A percentile compares a stretch with the other conserved stretches of the same genome.
phyloP scores from a whole-genome alignment of 2,888 invertebrate species.

The Thecophora atra region DNA sequence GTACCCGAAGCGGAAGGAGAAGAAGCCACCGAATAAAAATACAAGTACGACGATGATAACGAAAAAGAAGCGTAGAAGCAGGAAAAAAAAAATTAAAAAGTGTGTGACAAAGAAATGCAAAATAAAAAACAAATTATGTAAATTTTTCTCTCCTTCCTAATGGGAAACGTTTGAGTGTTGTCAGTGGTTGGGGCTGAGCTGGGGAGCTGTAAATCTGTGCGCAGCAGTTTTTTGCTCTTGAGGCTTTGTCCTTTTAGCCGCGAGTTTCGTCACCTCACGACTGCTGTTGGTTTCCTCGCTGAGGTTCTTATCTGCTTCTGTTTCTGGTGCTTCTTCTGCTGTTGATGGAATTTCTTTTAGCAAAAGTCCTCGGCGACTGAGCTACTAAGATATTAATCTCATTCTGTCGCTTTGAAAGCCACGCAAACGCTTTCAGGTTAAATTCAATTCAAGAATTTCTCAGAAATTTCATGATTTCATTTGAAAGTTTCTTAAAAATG shows the following conservation, averaged over 20 bases:
- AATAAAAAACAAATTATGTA: slow-evolving; percentile 26
- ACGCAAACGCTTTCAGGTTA: no score
- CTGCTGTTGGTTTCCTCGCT: not conserved
- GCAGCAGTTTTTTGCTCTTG: not conserved
- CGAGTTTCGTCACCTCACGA: slow-evolving; percentile 28
- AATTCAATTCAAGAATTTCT: no score
- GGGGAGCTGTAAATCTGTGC: not conserved
- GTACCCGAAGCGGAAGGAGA: not conserved
- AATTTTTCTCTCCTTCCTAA: slow-evolving; percentile 17
- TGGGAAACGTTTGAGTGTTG: not conserved
- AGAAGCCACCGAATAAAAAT: not conserved
- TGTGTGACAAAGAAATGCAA: not conserved
- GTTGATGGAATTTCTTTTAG: no score
- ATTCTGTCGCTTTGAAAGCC: no score
- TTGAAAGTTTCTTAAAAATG: not conserved
- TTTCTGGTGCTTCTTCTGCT: no score
- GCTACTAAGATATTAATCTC: no score
- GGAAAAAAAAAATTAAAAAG: slow-evolving; percentile 8
- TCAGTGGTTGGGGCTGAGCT: not conserved
- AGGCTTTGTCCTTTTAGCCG: slow-evolving; percentile 23
- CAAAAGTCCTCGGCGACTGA: no score
- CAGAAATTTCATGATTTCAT: not conserved
- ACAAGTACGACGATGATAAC: not conserved
- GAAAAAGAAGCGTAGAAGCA: not conserved
- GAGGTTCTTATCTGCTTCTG: not conserved